Percentiles rank a stretch among this genome's conserved stretches.
phyloP scores from a whole-genome alignment of 2,113 vertebrate species.

The Callocephalon fimbriatum region DNA sequence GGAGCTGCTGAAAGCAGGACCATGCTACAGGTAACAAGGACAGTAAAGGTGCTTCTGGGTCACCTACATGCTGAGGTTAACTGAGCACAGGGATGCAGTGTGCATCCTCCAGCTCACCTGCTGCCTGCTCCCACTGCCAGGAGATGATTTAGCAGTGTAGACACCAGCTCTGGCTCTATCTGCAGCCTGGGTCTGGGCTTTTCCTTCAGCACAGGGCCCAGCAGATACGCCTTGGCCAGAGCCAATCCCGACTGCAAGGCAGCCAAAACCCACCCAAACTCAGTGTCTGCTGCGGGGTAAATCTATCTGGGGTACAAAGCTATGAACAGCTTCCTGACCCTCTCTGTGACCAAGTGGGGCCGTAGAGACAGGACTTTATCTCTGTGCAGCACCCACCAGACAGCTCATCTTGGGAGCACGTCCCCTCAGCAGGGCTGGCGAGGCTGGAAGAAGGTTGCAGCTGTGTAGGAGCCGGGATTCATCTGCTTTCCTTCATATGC shows the following conservation, averaged over 20 bases:
- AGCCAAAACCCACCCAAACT: neutral
- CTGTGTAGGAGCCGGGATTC: neutral
- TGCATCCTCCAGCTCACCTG: neutral
- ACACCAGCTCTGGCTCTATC: neutral
- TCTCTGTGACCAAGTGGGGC: fast-evolving
- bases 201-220: neutral
- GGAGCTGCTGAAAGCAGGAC: neutral
- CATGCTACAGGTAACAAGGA: fast-evolving
- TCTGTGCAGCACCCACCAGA: neutral
- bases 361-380: neutral
- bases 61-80: fast-evolving
- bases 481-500: neutral
- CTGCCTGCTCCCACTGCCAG: neutral
- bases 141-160: fast-evolving
- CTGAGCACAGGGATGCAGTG: neutral
- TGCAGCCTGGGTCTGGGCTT: fast-evolving
- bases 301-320: fast-evolving
- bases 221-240: neutral
- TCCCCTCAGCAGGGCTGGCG: neutral
- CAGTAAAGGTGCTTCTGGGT: neutral
- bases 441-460: neutral
- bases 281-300: fast-evolving
- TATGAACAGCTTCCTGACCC: neutral
- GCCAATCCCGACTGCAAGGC: fast-evolving
- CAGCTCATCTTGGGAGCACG: neutral